phyloP scores from a whole-genome alignment of 2,797 vertebrate genomes.

The Crenichthys baileyi region DNA sequence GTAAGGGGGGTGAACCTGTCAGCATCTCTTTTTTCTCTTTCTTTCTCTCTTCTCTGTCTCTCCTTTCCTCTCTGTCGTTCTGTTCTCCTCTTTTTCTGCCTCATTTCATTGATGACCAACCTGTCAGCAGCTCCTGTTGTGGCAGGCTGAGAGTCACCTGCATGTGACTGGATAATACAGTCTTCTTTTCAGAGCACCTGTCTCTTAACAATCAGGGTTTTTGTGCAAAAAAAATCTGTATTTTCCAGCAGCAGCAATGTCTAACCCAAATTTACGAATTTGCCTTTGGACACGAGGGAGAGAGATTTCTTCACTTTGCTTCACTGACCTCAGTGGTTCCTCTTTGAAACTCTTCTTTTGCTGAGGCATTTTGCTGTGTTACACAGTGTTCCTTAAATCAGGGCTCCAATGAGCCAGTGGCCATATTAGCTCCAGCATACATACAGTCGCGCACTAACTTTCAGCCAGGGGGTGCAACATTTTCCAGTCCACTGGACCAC shows the following conservation, averaged over 20 bases:
- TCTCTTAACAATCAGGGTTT: slow-evolving; percentile 46
- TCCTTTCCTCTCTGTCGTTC: slow-evolving; percentile 19
- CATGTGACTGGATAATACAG: slow-evolving; percentile 48
- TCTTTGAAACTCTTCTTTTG: slow-evolving; percentile 53
- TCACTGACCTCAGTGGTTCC: slow-evolving; percentile 42
- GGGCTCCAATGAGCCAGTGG: slow-evolving; percentile 75
- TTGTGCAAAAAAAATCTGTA: slow-evolving; percentile 21
- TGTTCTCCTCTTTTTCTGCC: slow-evolving; percentile 32
- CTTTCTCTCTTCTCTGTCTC: slow-evolving; percentile 5
- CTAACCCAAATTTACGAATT: slow-evolving; percentile 58
- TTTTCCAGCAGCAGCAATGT: slow-evolving; percentile 38
- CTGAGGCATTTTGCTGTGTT: slow-evolving; percentile 41
- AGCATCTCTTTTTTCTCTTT: slow-evolving; percentile 52
- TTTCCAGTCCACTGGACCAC: slow-evolving; percentile 79
- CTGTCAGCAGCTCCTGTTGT: slow-evolving; percentile 72
- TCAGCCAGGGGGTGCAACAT: slow-evolving; percentile 65
- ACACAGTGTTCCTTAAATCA: slow-evolving; percentile 66
- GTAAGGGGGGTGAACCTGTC: slow-evolving; percentile 51
- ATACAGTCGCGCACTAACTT: slow-evolving; percentile 60
- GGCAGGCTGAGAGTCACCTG: slow-evolving; percentile 50
- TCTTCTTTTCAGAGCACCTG: slow-evolving; percentile 46
- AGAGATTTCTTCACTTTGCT: slow-evolving; percentile 40
- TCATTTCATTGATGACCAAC: slow-evolving; percentile 70
- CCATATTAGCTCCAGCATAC: slow-evolving; percentile 65
- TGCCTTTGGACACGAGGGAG: slow-evolving; percentile 42